Evolutionary conservation across 2,888 invertebrate species (phyloP).

Genomic region (Campopleginae sp.): DNA sequence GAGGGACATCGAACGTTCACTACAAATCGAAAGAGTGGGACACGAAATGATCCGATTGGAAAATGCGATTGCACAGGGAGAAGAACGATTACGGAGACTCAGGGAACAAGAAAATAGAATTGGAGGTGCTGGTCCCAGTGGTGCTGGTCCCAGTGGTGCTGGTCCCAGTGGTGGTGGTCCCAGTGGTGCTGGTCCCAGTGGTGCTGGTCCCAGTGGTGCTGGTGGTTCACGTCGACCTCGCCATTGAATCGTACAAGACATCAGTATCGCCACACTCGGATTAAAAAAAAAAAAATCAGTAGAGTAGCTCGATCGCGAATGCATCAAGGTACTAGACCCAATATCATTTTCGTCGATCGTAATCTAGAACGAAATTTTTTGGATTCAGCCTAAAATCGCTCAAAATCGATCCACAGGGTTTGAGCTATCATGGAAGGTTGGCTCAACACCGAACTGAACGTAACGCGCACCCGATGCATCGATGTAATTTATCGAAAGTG

Average conservation of each 20-base stretch:
- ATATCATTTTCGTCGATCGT: background rate
- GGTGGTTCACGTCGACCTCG: background rate
- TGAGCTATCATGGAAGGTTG: background rate
- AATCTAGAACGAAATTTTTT: background rate
- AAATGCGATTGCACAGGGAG: accelerated
- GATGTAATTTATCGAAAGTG: background rate
- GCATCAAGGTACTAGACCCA: no score
- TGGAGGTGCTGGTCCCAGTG: background rate
- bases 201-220: background rate
- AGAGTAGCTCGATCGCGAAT: background rate
- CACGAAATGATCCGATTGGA: background rate
- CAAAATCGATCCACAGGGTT: background rate
- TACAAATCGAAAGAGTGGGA: background rate
- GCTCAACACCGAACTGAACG: background rate
- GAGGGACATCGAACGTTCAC: background rate
- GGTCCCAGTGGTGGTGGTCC: background rate
- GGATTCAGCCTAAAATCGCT: background rate
- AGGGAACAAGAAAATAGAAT: background rate
- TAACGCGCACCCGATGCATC: background rate
- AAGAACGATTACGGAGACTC: background rate
- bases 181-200: background rate
- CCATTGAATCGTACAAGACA: background rate
- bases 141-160: background rate
- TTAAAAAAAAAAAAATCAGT: no score
- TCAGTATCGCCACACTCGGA: no score